A percentile compares a stretch with the other conserved stretches of the same genome.
Evolutionary conservation across 2,888 invertebrate species (phyloP).

Genomic region (Tetanocera ferruginea): DNA sequence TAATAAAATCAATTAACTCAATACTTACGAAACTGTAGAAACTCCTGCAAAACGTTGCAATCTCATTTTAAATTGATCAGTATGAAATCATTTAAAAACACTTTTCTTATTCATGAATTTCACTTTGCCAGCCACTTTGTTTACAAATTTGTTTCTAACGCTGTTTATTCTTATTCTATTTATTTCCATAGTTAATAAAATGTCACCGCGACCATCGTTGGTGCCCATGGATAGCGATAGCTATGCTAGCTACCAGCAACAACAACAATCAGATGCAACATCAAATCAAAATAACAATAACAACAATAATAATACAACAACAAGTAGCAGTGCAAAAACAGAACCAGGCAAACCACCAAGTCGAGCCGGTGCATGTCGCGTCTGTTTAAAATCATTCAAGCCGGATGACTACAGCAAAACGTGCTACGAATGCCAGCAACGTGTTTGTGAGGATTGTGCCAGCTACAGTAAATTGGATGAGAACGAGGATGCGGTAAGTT

Average conservation of each 20-base stretch:
- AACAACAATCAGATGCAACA: slow-evolving; percentile 69
- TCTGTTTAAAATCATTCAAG: slow-evolving; percentile 89
- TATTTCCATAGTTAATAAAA: slow-evolving; percentile 75
- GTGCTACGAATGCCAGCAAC: slow-evolving; percentile 90
- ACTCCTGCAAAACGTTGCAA: too few species aligned
- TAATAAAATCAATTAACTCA: too few species aligned
- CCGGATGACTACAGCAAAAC: slow-evolving; percentile 89
- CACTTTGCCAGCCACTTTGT: neutral
- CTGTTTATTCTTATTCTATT: neutral
- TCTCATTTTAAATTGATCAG: neutral
- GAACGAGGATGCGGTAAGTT: slow-evolving; percentile 83
- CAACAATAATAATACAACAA: slow-evolving; percentile 51
- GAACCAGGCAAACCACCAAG: slow-evolving; percentile 83
- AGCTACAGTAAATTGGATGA: slow-evolving; percentile 89
- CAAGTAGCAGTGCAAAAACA: slow-evolving; percentile 46
- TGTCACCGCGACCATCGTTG: slow-evolving; percentile 77
- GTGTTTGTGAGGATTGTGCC: slow-evolving; percentile 94
- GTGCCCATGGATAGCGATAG: slow-evolving; percentile 71
- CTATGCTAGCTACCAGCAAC: slow-evolving; percentile 54
- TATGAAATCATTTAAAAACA: neutral
- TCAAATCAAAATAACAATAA: slow-evolving; percentile 69
- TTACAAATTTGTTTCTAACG: neutral
- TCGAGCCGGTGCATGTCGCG: slow-evolving; percentile 82
- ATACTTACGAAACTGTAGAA: too few species aligned
- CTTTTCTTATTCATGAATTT: neutral